These are phyloP conservation scores for Xanthia togata DNA, from an alignment of 2,888 invertebrate genomes.

Conservation along the genomic window DNA sequence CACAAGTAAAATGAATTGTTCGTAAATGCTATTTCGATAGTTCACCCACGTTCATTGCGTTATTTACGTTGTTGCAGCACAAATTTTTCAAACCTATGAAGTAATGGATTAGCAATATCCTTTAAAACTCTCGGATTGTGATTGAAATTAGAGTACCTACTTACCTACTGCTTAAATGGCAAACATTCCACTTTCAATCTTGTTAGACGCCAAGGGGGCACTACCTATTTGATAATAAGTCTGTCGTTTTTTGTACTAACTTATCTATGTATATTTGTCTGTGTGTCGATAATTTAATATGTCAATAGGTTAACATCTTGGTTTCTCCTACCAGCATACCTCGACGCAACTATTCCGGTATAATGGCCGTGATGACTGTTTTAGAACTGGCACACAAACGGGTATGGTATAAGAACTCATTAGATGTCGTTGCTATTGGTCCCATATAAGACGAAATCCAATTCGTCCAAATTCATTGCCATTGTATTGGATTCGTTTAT, in stretches of 20 bases:
- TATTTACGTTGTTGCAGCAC: too few relatives aligned
- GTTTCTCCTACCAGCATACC: neutral
- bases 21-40: too few relatives aligned
- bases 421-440: neutral
- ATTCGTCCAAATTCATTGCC: neutral
- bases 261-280: neutral
- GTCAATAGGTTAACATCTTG: neutral
- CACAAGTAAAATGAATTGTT: too few relatives aligned
- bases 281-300: neutral
- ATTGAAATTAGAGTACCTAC: too few relatives aligned
- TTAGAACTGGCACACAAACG: neutral
- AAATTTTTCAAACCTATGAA: too few relatives aligned
- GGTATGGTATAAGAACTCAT: constrained; percentile 22
- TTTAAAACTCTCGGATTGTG: too few relatives aligned
- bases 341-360: neutral
- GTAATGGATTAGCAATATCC: too few relatives aligned
- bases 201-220: neutral
- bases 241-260: neutral
- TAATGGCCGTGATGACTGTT: neutral
- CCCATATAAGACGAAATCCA: constrained; percentile 21
- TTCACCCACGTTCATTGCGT: too few relatives aligned
- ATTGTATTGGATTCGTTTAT: neutral
- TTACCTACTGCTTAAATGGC: neutral
- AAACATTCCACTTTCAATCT: neutral
- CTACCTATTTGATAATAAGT: neutral